Evolutionary conservation across 1,140 invertebrate genomes (phyloP), one percentile per base, ranked within the genome.

Genomic region (Drosophila sproati): DNA sequence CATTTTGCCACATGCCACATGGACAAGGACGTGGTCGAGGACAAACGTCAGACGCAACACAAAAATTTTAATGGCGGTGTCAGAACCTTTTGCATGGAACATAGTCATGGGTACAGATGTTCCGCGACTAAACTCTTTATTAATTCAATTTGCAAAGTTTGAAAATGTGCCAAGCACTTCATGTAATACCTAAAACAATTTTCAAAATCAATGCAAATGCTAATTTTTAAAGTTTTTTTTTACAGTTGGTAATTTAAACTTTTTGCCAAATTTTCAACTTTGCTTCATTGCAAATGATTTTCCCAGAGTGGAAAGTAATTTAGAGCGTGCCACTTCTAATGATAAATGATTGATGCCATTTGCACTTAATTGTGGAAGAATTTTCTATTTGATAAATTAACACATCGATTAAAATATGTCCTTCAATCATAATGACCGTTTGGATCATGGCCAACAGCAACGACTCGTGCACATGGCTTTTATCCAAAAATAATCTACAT

Each of bases 381-480:
- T 56, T 48, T n/a, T 12, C 12, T 12, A 12, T 12, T 48, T 54
- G 39, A 73, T 74, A 62, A 61, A 74, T 74, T 62, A 68, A 60
- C 12, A 32, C 6, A 34, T 20, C 55, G 55, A 68, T 73, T 68
- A 54, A 73, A 61, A 54, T 39, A 52, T 39, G 41, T 55, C 39
- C 41, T 7, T 51, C 52, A 59, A 10, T 31, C 34, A 34, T 54
- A 47, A 32, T 41, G 52, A 64, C 52, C 34, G 60, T 12, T 47
- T 31, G 51, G 20, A 12, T 6, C 5, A 31, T 6, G 31, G 3
- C 10, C 10, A n/a, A 43, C 3, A 43, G 39, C 4, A 10, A 3
- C 10, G 10, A 43, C 39, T 4, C 10, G 39, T 10, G 10, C 43
- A 54, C 32, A 80, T 85, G 85, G 73, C 77, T 74, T 80, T 78